Conservation (phyloP, 2,797 vertebrate genomes). For the Labeo calbasu region DNA sequence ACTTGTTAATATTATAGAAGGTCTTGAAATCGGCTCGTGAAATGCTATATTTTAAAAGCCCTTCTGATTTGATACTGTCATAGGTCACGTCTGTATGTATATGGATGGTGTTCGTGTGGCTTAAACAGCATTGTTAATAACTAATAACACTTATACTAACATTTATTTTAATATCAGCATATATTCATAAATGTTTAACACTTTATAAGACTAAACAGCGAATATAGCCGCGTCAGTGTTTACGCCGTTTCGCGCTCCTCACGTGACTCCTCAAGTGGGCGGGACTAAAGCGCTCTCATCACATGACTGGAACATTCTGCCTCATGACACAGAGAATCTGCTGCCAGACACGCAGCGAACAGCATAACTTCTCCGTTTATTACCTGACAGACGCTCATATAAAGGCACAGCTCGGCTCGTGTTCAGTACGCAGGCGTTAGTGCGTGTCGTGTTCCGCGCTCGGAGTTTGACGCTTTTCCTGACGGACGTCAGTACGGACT, state of each 20-base stretch:
- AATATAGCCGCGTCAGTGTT: neutral
- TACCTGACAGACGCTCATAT: neutral
- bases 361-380: neutral
- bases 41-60: neutral
- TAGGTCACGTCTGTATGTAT: neutral
- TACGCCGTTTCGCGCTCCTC: constrained; percentile 43
- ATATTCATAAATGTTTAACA: neutral
- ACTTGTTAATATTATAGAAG: too few relatives aligned
- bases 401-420: neutral
- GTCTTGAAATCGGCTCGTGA: neutral
- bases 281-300: constrained; percentile 63
- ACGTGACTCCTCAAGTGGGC: constrained; percentile 68
- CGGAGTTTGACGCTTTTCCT: neutral
- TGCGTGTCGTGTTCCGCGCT: neutral
- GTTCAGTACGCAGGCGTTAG: neutral
- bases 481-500: neutral
- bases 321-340: constrained; percentile 31
- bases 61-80: neutral
- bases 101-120: neutral
- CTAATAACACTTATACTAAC: neutral
- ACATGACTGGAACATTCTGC: constrained; percentile 70
- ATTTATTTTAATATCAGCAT: neutral
- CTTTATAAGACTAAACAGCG: neutral
- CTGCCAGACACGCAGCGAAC: neutral
- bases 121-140: neutral